These are phyloP conservation scores for Acipenser ruthenus DNA, from an alignment of 2,797 vertebrate species.

Conservation along the genomic window DNA sequence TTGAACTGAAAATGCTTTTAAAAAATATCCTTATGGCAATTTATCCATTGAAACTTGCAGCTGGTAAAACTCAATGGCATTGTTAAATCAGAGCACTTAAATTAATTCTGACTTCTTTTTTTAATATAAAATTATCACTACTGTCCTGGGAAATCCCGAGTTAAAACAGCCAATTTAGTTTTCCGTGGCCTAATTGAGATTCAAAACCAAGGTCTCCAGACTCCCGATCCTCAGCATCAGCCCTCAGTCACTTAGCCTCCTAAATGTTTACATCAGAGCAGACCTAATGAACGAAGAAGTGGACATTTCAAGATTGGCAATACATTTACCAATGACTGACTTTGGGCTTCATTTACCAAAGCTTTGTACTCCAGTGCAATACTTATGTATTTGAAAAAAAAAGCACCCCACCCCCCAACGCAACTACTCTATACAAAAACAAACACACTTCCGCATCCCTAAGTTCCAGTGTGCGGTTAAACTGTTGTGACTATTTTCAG, in stretches of 20 bases:
- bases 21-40: constrained; percentile 36
- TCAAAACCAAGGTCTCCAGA: constrained; percentile 44
- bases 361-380: too few species aligned
- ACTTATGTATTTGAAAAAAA: too few species aligned
- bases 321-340: background rate
- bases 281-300: constrained; percentile 24
- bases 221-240: constrained; percentile 45
- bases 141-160: constrained; percentile 55
- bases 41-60: constrained; percentile 63
- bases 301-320: background rate
- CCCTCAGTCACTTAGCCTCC: constrained; percentile 49
- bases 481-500: too few species aligned
- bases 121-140: constrained; percentile 49
- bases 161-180: constrained; percentile 50
- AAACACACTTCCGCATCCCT: too few species aligned
- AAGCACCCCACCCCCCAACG: too few species aligned
- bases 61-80: constrained; percentile 66
- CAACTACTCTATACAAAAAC: too few species aligned
- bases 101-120: constrained; percentile 62
- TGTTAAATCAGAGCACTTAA: constrained; percentile 69
- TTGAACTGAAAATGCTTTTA: too few species aligned
- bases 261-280: constrained; percentile 46
- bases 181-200: constrained; percentile 62
- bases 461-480: too few species aligned
- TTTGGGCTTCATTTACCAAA: too few species aligned